These are phyloP conservation scores for Pissodes strobi DNA, from an alignment of 1,140 invertebrate species.

Conservation along the genomic window DNA sequence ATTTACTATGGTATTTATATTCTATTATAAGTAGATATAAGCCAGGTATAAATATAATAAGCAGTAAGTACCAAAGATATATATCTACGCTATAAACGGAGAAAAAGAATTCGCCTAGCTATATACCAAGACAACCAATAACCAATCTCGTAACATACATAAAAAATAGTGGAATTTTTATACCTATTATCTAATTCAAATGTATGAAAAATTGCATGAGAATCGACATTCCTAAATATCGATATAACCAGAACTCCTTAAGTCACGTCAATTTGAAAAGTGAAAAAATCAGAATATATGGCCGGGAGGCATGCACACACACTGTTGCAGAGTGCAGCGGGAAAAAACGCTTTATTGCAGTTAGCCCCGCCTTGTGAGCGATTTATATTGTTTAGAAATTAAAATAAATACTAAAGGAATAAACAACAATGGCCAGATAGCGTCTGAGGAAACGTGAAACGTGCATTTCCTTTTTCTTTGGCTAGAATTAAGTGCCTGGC, in stretches of 20 bases:
- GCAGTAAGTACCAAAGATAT: no score
- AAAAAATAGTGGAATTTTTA: no score
- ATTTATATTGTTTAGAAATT: slow-evolving; percentile 29
- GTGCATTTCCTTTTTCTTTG: slow-evolving; percentile 25
- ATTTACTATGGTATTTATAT: no score
- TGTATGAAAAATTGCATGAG: no score
- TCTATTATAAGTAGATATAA: no score
- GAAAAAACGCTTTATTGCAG: slow-evolving; percentile 15
- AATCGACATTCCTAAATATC: neutral
- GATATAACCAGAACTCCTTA: neutral
- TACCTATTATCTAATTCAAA: no score
- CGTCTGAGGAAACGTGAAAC: slow-evolving; percentile 26
- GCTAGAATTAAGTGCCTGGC: slow-evolving; percentile 17
- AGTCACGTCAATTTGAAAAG: neutral
- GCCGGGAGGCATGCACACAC: slow-evolving; percentile 11
- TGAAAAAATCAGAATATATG: slow-evolving; percentile 7
- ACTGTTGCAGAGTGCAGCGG: slow-evolving; percentile 2
- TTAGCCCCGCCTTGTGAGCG: slow-evolving; percentile 10
- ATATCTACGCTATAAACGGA: no score
- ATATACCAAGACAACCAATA: no score
- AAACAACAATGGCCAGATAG: slow-evolving; percentile 24
- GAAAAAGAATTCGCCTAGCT: no score
- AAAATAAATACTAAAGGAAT: slow-evolving; percentile 27
- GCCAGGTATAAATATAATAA: no score
- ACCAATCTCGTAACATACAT: no score